phyloP scores from a whole-genome alignment of 2,797 vertebrate genomes.

The Chloroceryle inda region DNA sequence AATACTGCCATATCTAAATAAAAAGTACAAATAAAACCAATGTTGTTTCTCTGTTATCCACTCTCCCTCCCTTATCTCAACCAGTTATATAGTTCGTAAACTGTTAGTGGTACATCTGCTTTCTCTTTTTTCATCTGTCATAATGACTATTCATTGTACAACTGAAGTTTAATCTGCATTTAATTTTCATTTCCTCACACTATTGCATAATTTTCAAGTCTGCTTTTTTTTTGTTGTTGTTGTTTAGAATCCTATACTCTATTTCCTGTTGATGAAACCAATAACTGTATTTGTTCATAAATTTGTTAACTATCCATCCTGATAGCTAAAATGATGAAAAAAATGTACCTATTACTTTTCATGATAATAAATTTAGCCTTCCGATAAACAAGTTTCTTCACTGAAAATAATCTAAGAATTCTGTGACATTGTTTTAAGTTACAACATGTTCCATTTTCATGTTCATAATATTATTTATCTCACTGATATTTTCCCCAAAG shows the following conservation, averaged over 20 bases:
- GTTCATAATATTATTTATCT: not conserved
- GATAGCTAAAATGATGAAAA: not conserved
- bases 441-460: not conserved
- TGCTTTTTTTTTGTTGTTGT: not conserved
- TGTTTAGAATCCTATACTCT: not conserved
- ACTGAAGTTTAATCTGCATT: not conserved
- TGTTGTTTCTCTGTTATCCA: not conserved
- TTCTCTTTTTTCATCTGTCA: not conserved
- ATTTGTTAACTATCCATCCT: not conserved
- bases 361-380: not conserved
- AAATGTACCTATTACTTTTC: not conserved
- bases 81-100: not conserved
- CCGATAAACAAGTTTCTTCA: not conserved
- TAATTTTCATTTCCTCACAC: not conserved
- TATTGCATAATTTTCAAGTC: not conserved
- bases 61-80: not conserved
- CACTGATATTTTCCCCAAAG: not conserved
- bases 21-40: not conserved
- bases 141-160: not conserved
- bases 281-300: not conserved
- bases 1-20: not conserved
- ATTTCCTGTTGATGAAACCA: not conserved
- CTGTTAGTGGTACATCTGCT: not conserved
- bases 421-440: not conserved
- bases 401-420: not conserved